phyloP scores from a whole-genome alignment of 1,140 invertebrate genomes.

The Protaetia brevitarsis region DNA sequence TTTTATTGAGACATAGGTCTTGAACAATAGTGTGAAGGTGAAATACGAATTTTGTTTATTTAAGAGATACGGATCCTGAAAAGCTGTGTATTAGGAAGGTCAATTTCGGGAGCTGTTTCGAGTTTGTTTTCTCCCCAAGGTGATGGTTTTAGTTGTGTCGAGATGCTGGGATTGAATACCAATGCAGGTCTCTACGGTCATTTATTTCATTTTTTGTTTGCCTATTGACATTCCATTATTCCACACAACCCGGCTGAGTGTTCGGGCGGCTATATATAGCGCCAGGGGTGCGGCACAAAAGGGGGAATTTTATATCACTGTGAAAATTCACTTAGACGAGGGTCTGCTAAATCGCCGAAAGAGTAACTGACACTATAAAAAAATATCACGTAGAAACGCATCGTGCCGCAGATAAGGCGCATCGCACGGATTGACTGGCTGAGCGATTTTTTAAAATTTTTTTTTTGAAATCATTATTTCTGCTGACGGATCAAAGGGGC shows the following conservation, averaged over 20 bases:
- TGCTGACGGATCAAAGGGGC: slow-evolving; percentile 3
- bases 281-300: background rate
- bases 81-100: slow-evolving; percentile 27
- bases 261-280: background rate
- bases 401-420: background rate
- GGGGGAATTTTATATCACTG: background rate
- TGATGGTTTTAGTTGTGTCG: slow-evolving; percentile 27
- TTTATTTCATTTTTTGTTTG: slow-evolving; percentile 36
- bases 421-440: background rate
- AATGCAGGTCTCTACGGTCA: slow-evolving; percentile 32
- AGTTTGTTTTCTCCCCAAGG: slow-evolving; percentile 30
- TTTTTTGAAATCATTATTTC: slow-evolving; percentile 16
- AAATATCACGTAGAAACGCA: background rate
- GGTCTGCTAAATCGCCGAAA: background rate
- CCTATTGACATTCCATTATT: slow-evolving; percentile 36
- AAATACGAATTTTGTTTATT: too few relatives aligned
- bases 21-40: too few relatives aligned
- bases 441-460: background rate
- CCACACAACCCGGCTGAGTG: background rate
- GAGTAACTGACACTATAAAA: too few relatives aligned
- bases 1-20: too few relatives aligned
- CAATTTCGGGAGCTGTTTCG: slow-evolving; percentile 25
- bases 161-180: slow-evolving; percentile 33
- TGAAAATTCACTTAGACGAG: background rate
- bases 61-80: too few relatives aligned